Evolutionary conservation across 1,140 invertebrate genomes (phyloP).

Genomic region (Zaprionus taronus): DNA sequence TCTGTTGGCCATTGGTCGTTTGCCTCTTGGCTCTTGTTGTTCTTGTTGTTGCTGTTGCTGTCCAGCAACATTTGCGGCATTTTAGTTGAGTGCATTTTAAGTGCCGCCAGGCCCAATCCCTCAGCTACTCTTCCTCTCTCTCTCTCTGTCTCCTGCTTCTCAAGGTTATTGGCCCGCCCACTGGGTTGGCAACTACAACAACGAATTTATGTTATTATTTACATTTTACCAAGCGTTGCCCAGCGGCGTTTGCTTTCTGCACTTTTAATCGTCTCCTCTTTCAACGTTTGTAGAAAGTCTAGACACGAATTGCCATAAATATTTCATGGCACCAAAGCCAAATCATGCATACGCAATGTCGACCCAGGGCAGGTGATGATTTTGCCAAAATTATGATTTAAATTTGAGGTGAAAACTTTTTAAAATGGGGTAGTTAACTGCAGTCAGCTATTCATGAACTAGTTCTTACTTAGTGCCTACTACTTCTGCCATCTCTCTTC

Average conservation of each 20-base stretch:
- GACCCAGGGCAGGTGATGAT: constrained; percentile 6
- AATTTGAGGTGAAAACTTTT: neutral
- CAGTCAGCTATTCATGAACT: neutral
- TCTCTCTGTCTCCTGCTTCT: neutral
- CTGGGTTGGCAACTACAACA: constrained; percentile 3
- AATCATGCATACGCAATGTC: constrained; percentile 49
- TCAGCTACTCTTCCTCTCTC: neutral
- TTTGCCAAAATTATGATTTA: neutral
- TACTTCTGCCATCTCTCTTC: neutral
- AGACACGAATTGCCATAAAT: constrained; percentile 50
- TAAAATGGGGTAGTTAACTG: neutral
- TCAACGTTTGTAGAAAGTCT: constrained; percentile 33
- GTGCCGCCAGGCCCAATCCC: constrained; percentile 41
- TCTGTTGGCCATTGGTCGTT: constrained; percentile 30
- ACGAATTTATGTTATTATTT: constrained; percentile 51
- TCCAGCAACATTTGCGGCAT: constrained; percentile 56
- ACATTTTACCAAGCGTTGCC: constrained; percentile 38
- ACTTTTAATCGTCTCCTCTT: constrained; percentile 30
- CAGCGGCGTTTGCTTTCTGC: constrained; percentile 22
- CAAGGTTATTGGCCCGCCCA: constrained; percentile 48
- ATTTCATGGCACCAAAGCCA: constrained; percentile 38
- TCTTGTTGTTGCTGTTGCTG: constrained; percentile 22
- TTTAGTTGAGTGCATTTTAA: constrained; percentile 69
- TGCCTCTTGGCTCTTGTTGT: constrained; percentile 35
- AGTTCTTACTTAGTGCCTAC: neutral